Percentiles rank a stretch among this genome's conserved stretches.
Evolutionary conservation across 1,140 invertebrate genomes (phyloP).

Genomic region (Neotoxoptera formosana): DNA sequence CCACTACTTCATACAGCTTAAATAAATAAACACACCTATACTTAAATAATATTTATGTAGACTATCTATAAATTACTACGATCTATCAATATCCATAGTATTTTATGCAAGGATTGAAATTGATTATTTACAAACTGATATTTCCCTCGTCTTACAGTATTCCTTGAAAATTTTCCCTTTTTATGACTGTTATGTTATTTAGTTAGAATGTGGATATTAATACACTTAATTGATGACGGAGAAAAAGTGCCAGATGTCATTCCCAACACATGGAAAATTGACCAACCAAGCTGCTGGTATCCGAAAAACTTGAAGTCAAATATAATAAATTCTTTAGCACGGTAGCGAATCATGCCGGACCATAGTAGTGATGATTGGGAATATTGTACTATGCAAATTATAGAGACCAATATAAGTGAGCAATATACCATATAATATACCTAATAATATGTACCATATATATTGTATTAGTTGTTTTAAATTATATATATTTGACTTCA

Average conservation of each 20-base stretch:
- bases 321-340: neutral
- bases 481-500: no score
- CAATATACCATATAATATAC: neutral
- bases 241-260: neutral
- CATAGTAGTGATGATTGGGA: neutral
- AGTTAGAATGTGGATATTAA: neutral
- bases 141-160: no score
- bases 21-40: neutral
- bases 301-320: neutral
- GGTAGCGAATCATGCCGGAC: neutral
- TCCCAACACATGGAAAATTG: neutral
- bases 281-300: neutral
- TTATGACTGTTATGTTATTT: no score
- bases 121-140: no score
- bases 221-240: neutral
- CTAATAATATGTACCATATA: neutral
- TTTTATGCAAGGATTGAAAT: no score
- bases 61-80: no score
- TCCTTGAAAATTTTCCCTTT: no score
- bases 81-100: no score
- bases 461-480: neutral
- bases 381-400: constrained; percentile 6
- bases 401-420: constrained; percentile 4
- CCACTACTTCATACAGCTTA: neutral
- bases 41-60: no score